Conservation (phyloP, 2,797 vertebrate genomes). For the Melanotaenia nigrans region DNA sequence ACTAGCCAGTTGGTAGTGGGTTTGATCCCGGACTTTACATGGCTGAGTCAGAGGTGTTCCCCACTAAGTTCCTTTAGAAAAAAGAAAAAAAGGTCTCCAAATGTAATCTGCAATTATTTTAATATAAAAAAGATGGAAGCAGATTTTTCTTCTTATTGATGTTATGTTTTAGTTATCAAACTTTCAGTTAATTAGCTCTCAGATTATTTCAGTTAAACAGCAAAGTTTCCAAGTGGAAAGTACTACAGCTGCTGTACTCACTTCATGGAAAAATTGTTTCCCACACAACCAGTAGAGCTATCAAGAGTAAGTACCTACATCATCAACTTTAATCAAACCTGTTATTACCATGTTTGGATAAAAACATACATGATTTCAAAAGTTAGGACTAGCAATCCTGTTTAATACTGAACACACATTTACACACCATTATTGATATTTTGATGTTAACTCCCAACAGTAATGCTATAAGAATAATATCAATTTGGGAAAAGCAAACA, state of each 20-base stretch:
- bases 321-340: conserved; percentile 23
- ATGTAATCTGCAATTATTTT: background rate
- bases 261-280: conserved; percentile 7
- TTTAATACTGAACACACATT: conserved; percentile 9
- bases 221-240: background rate
- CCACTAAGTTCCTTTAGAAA: background rate
- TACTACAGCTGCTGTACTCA: background rate
- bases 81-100: background rate
- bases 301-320: conserved; percentile 25
- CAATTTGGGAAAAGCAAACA: conserved; percentile 3
- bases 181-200: background rate
- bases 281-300: conserved; percentile 13
- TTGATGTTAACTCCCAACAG: conserved; percentile 8
- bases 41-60: background rate
- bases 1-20: background rate
- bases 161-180: background rate
- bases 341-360: conserved; percentile 40
- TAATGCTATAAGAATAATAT: conserved; percentile 3
- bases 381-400: background rate
- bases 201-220: background rate
- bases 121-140: background rate
- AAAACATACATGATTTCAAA: conserved; percentile 42
- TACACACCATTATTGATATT: conserved; percentile 21
- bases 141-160: background rate
- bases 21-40: background rate